Percentiles rank a stretch among this genome's conserved stretches.
Conservation (phyloP, 2,113 vertebrate species). For the Andinoacara biseriatus region DNA sequence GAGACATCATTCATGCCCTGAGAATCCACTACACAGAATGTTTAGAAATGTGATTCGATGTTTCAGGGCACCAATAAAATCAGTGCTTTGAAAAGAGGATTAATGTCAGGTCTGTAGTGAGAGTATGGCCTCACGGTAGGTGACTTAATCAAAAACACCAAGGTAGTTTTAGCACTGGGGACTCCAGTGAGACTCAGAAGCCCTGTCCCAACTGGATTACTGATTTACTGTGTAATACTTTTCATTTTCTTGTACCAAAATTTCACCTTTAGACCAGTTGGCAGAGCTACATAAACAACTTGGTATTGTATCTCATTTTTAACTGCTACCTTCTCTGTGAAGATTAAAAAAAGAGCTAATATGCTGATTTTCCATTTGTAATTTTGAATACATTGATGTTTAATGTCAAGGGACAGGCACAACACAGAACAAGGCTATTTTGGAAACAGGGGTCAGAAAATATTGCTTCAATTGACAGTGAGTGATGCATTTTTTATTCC, state of each 20-base stretch:
- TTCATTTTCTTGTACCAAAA: neutral
- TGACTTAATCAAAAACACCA: slow-evolving; percentile 16
- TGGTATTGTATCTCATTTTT: too few species aligned
- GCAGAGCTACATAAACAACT: neutral
- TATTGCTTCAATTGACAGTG: neutral
- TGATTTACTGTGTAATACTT: neutral
- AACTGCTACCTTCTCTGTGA: neutral
- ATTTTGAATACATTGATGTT: neutral
- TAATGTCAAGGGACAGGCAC: neutral
- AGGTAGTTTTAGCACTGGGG: slow-evolving; percentile 24
- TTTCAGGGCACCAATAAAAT: slow-evolving; percentile 30
- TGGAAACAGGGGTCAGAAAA: neutral
- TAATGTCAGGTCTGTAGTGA: slow-evolving; percentile 30
- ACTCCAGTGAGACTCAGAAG: slow-evolving; percentile 4
- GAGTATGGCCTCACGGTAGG: slow-evolving; percentile 4
- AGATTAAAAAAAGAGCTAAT: neutral
- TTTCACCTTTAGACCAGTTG: neutral
- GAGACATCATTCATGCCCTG: slow-evolving; percentile 27
- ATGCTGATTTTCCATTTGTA: neutral
- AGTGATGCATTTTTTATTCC: neutral
- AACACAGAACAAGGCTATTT: neutral
- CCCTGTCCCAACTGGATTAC: neutral
- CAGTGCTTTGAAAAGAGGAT: slow-evolving; percentile 44
- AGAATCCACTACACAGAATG: slow-evolving; percentile 31
- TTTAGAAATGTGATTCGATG: slow-evolving; percentile 46